Conservation (phyloP, 1,140 invertebrate genomes). For the Trachymyrmex cornetzi region DNA sequence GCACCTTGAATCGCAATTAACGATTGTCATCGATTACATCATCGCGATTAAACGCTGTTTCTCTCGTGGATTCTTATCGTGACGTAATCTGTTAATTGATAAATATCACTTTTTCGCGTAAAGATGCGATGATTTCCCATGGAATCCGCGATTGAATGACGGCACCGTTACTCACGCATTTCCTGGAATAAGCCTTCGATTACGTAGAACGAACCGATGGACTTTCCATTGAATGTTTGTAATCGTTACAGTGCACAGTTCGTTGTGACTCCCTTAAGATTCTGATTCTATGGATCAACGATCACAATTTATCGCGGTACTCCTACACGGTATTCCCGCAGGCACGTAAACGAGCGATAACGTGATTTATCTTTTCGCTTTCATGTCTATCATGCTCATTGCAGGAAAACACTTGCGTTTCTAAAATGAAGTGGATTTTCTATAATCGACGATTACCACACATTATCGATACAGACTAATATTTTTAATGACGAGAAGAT, state of each 20-base stretch:
- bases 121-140: constrained; percentile 17
- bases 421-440: neutral
- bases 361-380: neutral
- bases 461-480: neutral
- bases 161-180: constrained; percentile 11
- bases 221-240: constrained; percentile 16
- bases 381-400: neutral
- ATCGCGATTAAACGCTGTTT: constrained; percentile 6
- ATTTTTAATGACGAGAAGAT: neutral
- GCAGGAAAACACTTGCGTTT: neutral
- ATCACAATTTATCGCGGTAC: neutral
- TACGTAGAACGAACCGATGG: constrained; percentile 6
- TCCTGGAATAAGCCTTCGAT: neutral
- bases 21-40: constrained; percentile 34
- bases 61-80: neutral
- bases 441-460: neutral
- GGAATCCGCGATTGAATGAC: constrained; percentile 37
- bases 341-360: constrained; percentile 14
- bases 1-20: constrained; percentile 6
- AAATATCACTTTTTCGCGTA: neutral
- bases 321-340: neutral
- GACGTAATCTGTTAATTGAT: neutral
- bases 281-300: constrained; percentile 23
- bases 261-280: constrained; percentile 8
- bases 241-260: neutral